A percentile compares a stretch with the other conserved stretches of the same genome.
These are phyloP conservation scores for Lepus americanus DNA, from an alignment of 2,113 vertebrate species.

Conservation along the genomic window DNA sequence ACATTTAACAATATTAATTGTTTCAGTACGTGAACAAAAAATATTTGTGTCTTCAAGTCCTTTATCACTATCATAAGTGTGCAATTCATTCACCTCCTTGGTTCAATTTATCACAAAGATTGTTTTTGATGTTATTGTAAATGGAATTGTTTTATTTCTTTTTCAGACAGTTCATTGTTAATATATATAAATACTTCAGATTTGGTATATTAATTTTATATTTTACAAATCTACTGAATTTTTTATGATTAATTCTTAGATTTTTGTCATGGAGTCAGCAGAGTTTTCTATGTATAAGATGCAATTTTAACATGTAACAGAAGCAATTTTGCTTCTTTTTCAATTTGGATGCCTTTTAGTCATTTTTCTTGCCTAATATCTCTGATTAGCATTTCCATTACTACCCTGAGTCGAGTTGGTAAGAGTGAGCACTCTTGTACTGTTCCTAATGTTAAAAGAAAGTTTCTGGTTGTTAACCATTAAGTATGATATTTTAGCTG, in stretches of 20 bases:
- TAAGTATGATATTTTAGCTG: too few species aligned
- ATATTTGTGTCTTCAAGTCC: background rate
- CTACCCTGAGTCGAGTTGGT: background rate
- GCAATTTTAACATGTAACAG: background rate
- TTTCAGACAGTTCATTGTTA: background rate
- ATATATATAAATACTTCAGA: background rate
- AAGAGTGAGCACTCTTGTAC: background rate
- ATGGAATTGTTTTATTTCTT: background rate
- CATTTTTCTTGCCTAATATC: background rate
- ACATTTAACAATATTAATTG: background rate
- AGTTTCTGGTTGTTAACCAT: background rate
- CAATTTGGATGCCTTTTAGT: background rate
- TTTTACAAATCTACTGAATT: background rate
- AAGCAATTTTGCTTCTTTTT: background rate
- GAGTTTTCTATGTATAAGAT: background rate
- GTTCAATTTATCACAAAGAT: background rate
- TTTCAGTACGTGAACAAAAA: background rate
- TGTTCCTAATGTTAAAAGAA: background rate
- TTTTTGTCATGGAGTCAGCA: background rate
- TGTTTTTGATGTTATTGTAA: background rate
- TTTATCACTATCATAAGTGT: background rate
- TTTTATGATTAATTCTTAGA: background rate
- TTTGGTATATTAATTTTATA: background rate
- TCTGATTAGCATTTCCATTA: background rate
- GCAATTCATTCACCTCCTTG: background rate